Evolutionary conservation across 2,113 vertebrate genomes (phyloP), one percentile per base, ranked within the genome.

Genomic region (Syrrhaptes paradoxus): DNA sequence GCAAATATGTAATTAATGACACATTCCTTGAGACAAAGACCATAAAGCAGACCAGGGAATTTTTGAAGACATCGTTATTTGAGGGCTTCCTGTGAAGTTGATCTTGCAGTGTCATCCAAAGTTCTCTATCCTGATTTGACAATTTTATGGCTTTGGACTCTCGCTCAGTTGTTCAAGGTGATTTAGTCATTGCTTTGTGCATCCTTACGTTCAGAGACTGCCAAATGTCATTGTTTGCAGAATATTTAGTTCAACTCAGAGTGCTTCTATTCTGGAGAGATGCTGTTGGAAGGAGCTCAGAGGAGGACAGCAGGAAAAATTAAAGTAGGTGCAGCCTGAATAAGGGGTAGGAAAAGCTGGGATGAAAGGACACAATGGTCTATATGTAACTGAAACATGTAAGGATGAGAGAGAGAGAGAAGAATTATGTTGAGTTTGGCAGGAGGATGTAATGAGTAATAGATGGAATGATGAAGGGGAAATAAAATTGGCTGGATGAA

Each of bases 381-480:
- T 85, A 10, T 38, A 92, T 68, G 75, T 45, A 83, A 28, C 43
- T 67, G 68, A 75, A 93, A 41, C 52, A 89, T 46, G 58, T 82
- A 36, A 89, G 74, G 67, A 85, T 78, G 85, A 95, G 77, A 94
- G 87, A 83, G 48, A 89, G 58, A 78, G 58, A 89, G 71, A 91
- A 94, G 92, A 96, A 61, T 85, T 91, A 95, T 92, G 85, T 87
- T 5, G 20, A 68, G 78, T 91, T 94, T 97, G 89, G 89, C 95
- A 92, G 92, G 90, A 96, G 91, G 93, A 94, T 94, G 90, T 95
- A 95, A 92, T 96, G 95, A 97, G 84, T 96, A 97, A 97, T 97
- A 94, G 96, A 96, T 90, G 95, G 58, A 96, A 97, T 90, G 96
- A 97, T 93, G 94, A 88, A 93, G 90, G 89, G 86, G 90, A 95